Conservation (phyloP, 2,113 vertebrate species). For the Phylloscopus whistleri region DNA sequence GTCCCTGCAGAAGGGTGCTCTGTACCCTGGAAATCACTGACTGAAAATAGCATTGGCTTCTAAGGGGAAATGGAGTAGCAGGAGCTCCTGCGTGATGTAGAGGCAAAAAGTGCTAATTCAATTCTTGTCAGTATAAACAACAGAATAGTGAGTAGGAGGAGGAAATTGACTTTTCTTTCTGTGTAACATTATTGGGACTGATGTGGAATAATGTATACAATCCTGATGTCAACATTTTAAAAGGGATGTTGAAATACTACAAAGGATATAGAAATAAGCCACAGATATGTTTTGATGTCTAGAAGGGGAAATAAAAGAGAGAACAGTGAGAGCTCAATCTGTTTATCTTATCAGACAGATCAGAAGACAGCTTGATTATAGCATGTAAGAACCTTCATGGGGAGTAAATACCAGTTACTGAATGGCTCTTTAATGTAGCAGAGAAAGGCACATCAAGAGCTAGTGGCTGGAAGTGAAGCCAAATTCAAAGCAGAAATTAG, state of each 20-base stretch:
- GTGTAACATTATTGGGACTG: slow-evolving; percentile 51
- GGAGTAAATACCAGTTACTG: slow-evolving; percentile 46
- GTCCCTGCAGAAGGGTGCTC: neutral
- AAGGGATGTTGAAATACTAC: slow-evolving; percentile 6
- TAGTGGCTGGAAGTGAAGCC: neutral
- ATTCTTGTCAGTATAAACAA: slow-evolving; percentile 51
- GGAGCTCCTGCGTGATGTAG: neutral
- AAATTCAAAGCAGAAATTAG: slow-evolving; percentile 23
- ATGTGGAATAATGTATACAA: slow-evolving; percentile 42
- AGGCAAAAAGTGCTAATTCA: slow-evolving; percentile 43
- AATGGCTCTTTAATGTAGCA: slow-evolving; percentile 46
- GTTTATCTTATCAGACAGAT: slow-evolving; percentile 56
- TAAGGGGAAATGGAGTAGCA: neutral
- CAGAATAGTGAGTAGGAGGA: slow-evolving; percentile 43
- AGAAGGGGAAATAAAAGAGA: neutral
- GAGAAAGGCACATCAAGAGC: slow-evolving; percentile 37
- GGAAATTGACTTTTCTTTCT: slow-evolving; percentile 36
- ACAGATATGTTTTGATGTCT: slow-evolving; percentile 44
- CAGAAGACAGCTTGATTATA: slow-evolving; percentile 54
- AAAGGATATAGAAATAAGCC: neutral
- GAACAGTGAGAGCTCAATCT: slow-evolving; percentile 41
- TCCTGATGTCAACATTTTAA: slow-evolving; percentile 22
- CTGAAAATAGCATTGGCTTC: neutral
- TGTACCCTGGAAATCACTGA: neutral
- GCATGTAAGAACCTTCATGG: slow-evolving; percentile 19